Evolutionary conservation across 2,113 vertebrate genomes (phyloP), one percentile per base, ranked within the genome.

Genomic region (Carassius auratus): DNA sequence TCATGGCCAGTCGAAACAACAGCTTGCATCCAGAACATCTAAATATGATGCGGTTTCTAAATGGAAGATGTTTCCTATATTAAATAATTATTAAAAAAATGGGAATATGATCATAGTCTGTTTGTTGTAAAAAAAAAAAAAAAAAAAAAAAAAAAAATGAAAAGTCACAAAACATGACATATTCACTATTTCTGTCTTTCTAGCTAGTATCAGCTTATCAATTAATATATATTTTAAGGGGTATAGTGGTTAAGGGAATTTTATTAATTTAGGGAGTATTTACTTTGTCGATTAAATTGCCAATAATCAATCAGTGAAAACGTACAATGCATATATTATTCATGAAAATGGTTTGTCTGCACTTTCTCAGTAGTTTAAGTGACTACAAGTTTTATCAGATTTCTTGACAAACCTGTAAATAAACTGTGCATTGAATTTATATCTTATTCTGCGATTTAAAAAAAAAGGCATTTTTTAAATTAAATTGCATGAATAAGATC

Each of bases 31-130:
- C 36, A 23, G 76, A 85, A 69, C 64, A 76, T 48, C 12, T 88
- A 9, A 61, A 88, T 42, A 77, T 86, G 82, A 84, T 88, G 71
- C 69, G 78, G 48, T 86, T 88, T 73, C 76, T 88, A 19, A 81
- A 88, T 66, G 38, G 82, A 7, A 84, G 86, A 71, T 8, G 30
- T 42, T 36, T 5, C 79, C 12, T 48, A 14, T 1, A 30, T 36
- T 69, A 69, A 69, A 7, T 36, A 30, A n/a, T 59, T 33, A 17
- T 36, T 36, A 19, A 69, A 69, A 8, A 17, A 8, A 69, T 8
- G 8, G 17, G 2, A 21, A 33, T 9, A 77, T 33, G 0, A 68
- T 36, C 7, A 50, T 26, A 75, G 23, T 14, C 12, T 75, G 45
- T 76, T 30, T 13, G 45, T 33, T 30, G 30, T 36, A 6, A 33